Evolutionary conservation across 2,888 invertebrate genomes (phyloP), one percentile per base, ranked within the genome.

Genomic region (Epinotia demarniana): DNA sequence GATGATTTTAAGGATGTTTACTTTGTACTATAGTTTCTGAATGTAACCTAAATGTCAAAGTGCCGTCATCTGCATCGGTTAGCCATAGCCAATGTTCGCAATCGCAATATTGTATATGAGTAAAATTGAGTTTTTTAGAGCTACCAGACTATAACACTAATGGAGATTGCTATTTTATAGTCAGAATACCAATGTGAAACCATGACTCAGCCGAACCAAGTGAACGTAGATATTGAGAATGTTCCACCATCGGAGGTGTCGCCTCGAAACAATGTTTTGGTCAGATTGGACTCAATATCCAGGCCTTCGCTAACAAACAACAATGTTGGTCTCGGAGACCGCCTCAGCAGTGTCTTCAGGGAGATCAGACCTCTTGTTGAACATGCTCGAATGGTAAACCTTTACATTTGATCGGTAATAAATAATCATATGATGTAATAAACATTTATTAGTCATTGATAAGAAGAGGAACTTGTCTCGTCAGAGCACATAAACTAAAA

Each of bases 281-380:
- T 87, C 77, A 87, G 92, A 81, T 83, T 90, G 79, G 92, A 93
- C 76, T 86, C 91, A 5, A 85, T 87, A 81, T 73, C 90, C 72
- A 89, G 94, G 79, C 85, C 87, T 78, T 79, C 85, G 72, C 82
- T 82, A 78, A 80, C 87, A 66, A 88, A 85, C 78, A 90, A 80
- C 82, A 91, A 89, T 81, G 78, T 92, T 77, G 92, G 94, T 58
- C 83, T 94, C 58, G 92, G 93, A 16, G 94, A 94, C 78, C 90
- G 93, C 19, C 86, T 94, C 27, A 92, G 91, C 77, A 92, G 84
- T 84, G 92, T 93, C 19, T 92, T 96, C 78, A 94, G 96, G 82
- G 96, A 95, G 88, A 95, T 96, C 70, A 94, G 96, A 81, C 96
- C 96, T n/a, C 89, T 96, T 8, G 95, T 96, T 16, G 95, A 96